These are phyloP conservation scores for Ischnura elegans DNA, from an alignment of 2,888 invertebrate genomes.

Conservation along the genomic window DNA sequence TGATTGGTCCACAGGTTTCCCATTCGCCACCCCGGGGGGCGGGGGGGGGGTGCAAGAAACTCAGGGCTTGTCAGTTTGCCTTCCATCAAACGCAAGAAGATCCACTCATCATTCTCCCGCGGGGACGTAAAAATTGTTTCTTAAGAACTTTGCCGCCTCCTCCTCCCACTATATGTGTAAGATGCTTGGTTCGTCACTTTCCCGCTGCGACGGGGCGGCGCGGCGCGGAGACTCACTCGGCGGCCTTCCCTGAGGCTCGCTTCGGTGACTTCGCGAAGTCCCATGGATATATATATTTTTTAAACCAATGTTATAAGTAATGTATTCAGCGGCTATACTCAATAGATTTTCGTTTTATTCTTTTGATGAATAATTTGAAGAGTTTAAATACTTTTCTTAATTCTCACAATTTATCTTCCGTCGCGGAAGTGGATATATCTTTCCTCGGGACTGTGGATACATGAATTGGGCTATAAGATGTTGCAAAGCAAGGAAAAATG, in stretches of 20 bases:
- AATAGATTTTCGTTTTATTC: no score
- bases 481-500: no score
- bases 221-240: not conserved
- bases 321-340: no score
- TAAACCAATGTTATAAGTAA: no score
- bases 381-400: no score
- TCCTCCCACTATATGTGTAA: not conserved
- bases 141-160: conserved; percentile 62
- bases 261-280: not conserved
- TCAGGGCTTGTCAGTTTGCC: not conserved
- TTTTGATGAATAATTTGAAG: no score
- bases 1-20: conserved; percentile 58
- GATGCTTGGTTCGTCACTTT: conserved; percentile 23
- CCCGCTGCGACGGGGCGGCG: not conserved
- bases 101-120: not conserved
- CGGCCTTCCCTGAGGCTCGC: not conserved
- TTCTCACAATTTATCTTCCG: no score
- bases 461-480: no score
- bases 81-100: not conserved
- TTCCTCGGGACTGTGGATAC: no score
- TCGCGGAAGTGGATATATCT: no score
- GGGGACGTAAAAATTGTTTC: conserved; percentile 43
- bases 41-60: no score
- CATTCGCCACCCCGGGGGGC: no score
- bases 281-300: not conserved